A percentile compares a stretch with the other conserved stretches of the same genome.
phyloP scores from a whole-genome alignment of 2,797 vertebrate species.

The Gallinago stenura region DNA sequence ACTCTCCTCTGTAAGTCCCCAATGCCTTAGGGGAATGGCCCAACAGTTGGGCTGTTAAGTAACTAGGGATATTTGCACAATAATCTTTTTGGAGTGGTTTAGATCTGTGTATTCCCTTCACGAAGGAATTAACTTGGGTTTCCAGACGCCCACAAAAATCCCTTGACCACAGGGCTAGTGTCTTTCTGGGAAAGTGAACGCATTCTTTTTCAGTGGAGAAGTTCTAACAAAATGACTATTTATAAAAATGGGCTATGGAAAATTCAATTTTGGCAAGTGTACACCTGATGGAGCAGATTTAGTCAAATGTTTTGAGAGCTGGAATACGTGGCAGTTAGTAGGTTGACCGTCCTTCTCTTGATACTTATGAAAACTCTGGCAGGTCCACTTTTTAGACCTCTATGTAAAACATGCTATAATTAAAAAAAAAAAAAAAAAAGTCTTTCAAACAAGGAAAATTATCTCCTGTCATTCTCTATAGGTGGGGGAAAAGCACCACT shows the following conservation, averaged over 20 bases:
- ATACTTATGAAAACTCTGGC: neutral
- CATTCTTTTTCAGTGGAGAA: slow-evolving; percentile 6
- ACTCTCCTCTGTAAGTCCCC: neutral
- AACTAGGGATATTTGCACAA: neutral
- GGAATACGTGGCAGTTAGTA: neutral
- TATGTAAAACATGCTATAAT: neutral
- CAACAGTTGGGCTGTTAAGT: neutral
- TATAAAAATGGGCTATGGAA: neutral
- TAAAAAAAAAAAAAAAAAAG: neutral
- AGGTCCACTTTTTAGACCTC: neutral
- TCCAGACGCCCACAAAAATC: slow-evolving; percentile 3
- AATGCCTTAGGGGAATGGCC: neutral
- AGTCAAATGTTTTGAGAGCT: neutral
- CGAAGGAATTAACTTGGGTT: neutral
- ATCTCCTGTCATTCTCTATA: neutral
- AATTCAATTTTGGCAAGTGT: neutral
- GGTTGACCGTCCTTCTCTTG: neutral
- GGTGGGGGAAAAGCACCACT: neutral
- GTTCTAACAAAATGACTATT: slow-evolving; percentile 15
- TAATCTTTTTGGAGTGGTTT: neutral
- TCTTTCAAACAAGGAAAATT: neutral
- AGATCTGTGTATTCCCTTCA: neutral
- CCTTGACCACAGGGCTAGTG: neutral
- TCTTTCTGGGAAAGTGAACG: slow-evolving; percentile 31
- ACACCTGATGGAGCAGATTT: neutral